Evolutionary conservation across 2,797 vertebrate genomes (phyloP).

Genomic region (Cyprinodon diabolis): DNA sequence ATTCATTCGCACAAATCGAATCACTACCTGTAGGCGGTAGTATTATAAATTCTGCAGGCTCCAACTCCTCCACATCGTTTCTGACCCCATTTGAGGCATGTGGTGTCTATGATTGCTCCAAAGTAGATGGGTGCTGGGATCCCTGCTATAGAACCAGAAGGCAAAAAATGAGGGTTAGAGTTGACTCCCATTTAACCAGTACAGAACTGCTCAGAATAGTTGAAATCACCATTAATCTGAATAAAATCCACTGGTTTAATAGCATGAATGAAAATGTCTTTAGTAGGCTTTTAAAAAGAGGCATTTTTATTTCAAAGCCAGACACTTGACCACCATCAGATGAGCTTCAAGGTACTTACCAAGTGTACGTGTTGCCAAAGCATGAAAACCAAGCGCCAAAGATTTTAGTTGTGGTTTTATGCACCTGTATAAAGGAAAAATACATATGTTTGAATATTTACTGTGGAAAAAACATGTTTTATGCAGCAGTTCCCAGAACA

Average conservation of each 20-base stretch:
- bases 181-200: not conserved
- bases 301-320: not conserved
- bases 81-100: slow-evolving; percentile 88
- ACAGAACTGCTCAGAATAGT: slow-evolving; percentile 12
- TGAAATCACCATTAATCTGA: not conserved
- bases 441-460: not conserved
- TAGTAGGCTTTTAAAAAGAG: not conserved
- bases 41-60: slow-evolving; percentile 88
- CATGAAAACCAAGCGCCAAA: slow-evolving; percentile 74
- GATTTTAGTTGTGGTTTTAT: slow-evolving; percentile 81
- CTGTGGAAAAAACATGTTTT: not conserved
- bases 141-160: slow-evolving; percentile 64
- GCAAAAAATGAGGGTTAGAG: slow-evolving; percentile 6
- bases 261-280: not conserved
- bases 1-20: not conserved
- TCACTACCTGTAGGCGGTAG: slow-evolving; percentile 79
- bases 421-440: slow-evolving; percentile 60
- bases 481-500: not conserved
- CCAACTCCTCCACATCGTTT: slow-evolving; percentile 85
- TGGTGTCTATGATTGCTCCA: slow-evolving; percentile 88
- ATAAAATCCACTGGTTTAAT: not conserved
- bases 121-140: slow-evolving; percentile 85
- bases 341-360: slow-evolving; percentile 51
- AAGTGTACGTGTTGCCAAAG: slow-evolving; percentile 74
- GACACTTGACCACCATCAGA: not conserved